Conservation (phyloP, 2,888 invertebrate species). For the Epiblema foenella region DNA sequence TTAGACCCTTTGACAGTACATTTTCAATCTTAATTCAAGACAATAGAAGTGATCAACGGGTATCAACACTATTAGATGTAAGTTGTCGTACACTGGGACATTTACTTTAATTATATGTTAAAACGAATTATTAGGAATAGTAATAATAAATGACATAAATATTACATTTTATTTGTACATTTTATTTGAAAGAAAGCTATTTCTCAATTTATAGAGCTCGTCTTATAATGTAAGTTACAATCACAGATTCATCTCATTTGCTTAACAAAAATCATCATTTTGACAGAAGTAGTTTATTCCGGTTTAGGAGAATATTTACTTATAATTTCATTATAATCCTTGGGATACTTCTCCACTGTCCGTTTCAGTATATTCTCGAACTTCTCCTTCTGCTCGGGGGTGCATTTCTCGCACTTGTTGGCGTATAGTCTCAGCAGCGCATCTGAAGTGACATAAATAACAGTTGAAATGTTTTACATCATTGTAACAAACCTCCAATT, state of each 20-base stretch:
- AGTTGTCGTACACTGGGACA: too few relatives aligned
- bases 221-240: neutral
- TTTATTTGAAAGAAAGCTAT: too few relatives aligned
- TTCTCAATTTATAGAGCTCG: too few relatives aligned
- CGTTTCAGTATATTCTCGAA: constrained; percentile 51
- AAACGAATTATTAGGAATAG: too few relatives aligned
- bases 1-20: too few relatives aligned
- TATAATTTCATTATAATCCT: constrained; percentile 32
- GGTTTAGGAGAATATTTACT: constrained; percentile 42
- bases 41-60: too few relatives aligned
- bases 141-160: too few relatives aligned
- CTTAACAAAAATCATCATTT: neutral
- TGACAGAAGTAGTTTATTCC: constrained; percentile 6
- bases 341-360: constrained; percentile 49
- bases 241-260: neutral
- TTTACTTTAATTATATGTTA: too few relatives aligned
- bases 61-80: too few relatives aligned
- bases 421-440: constrained; percentile 47
- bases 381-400: constrained; percentile 53
- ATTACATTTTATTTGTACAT: too few relatives aligned
- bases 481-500: too few relatives aligned
- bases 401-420: constrained; percentile 56
- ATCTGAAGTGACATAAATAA: constrained; percentile 48
- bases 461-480: neutral
- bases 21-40: too few relatives aligned